phyloP scores from a whole-genome alignment of 2,113 vertebrate species.

The Ardeotis arabs region DNA sequence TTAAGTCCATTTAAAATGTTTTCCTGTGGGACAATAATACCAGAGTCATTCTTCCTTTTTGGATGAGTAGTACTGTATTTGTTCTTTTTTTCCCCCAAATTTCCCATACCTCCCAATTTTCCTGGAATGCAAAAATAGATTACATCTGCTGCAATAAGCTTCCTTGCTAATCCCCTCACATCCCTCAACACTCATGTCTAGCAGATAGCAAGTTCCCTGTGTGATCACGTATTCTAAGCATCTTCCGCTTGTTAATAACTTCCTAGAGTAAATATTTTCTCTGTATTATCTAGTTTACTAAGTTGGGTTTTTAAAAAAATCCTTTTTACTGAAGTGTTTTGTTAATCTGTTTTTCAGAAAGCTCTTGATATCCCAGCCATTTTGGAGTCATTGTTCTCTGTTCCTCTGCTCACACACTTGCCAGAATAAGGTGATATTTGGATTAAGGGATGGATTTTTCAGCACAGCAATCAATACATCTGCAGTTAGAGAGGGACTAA shows the following conservation, averaged over 20 bases:
- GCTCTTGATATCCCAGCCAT: not conserved
- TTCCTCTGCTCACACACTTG: not conserved
- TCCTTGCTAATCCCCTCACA: not conserved
- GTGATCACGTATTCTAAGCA: not conserved
- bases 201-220: slow-evolving; percentile 8
- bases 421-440: not conserved
- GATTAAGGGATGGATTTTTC: not conserved
- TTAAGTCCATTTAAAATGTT: not conserved
- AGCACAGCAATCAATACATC: not conserved
- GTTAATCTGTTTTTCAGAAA: slow-evolving; percentile 7
- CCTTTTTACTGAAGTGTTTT: not conserved
- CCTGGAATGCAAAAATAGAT: slow-evolving; percentile 16
- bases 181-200: not conserved
- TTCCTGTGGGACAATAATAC: not conserved
- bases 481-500: not conserved
- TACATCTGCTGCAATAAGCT: not conserved
- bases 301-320: not conserved
- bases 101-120: not conserved
- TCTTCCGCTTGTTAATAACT: not conserved
- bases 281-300: not conserved
- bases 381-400: not conserved
- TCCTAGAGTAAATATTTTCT: slow-evolving; percentile 3
- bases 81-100: not conserved
- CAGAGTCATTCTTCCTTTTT: slow-evolving; percentile 18
- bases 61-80: not conserved